A percentile compares a stretch with the other conserved stretches of the same genome.
phyloP scores from a whole-genome alignment of 2,888 invertebrate species.

The Gordius sp. region DNA sequence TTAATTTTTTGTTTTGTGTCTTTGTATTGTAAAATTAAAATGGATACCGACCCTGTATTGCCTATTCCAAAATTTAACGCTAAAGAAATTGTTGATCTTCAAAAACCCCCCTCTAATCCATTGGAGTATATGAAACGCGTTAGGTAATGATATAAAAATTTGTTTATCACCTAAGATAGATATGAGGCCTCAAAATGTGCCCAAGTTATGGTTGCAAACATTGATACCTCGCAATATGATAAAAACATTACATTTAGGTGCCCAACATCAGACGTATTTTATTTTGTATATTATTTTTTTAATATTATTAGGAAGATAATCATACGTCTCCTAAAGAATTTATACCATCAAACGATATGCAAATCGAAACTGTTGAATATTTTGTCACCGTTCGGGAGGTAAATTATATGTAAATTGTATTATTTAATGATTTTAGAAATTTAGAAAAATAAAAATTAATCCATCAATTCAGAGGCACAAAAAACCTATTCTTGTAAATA shows the following conservation, averaged over 20 bases:
- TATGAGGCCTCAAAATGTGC: constrained; percentile 6
- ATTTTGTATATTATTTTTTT: constrained; percentile 3
- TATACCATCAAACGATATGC: not conserved
- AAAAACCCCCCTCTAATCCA: constrained; percentile 4
- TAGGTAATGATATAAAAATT: not conserved
- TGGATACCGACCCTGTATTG: too few relatives aligned
- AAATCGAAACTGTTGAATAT: not conserved
- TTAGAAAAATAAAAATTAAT: not conserved
- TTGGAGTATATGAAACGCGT: not conserved
- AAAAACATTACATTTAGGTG: constrained; percentile 9
- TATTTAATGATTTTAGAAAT: constrained; percentile 1
- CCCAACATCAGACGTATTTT: not conserved
- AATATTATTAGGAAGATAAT: not conserved
- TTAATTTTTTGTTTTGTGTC: too few relatives aligned
- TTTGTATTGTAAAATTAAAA: too few relatives aligned
- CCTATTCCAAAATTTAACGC: too few relatives aligned
- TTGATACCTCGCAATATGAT: not conserved
- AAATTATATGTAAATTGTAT: not conserved
- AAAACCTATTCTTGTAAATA: not conserved
- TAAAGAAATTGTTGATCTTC: too few relatives aligned
- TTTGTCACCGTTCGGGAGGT: not conserved
- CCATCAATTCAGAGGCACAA: not conserved
- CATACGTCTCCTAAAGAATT: not conserved
- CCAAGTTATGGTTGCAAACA: constrained; percentile 7
- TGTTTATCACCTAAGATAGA: not conserved